These are phyloP conservation scores for Megastigmus dorsalis DNA, from an alignment of 2,888 invertebrate genomes.

Conservation along the genomic window DNA sequence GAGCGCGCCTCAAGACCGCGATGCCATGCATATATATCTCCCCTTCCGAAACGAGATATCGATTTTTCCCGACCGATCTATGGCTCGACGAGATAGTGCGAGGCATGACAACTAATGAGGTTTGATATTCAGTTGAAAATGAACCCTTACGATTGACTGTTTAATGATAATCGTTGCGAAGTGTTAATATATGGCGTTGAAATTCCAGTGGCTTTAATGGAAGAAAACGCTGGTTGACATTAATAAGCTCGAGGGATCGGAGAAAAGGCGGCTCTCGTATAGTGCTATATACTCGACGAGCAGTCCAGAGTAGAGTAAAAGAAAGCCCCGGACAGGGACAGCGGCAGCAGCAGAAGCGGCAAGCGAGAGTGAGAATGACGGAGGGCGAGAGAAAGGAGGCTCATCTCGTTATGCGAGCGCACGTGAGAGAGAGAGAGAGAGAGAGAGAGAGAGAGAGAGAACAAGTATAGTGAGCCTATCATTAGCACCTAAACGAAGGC, in stretches of 20 bases:
- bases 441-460: conserved; percentile 54
- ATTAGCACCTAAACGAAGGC: conserved; percentile 71
- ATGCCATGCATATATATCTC: too few relatives aligned
- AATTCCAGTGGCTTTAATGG: too few relatives aligned
- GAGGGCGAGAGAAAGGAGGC: conserved; percentile 54
- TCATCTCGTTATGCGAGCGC: conserved; percentile 67
- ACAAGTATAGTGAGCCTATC: conserved; percentile 67
- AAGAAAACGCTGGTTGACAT: conserved; percentile 1
- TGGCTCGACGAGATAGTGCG: too few relatives aligned
- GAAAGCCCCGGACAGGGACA: conserved; percentile 54
- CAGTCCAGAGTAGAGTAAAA: conserved; percentile 33
- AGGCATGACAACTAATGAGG: too few relatives aligned
- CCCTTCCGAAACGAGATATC: too few relatives aligned
- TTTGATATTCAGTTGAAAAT: too few relatives aligned
- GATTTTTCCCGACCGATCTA: too few relatives aligned
- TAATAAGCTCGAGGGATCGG: neutral
- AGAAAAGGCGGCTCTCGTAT: conserved; percentile 1
- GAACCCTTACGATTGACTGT: too few relatives aligned
- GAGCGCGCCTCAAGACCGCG: too few relatives aligned
- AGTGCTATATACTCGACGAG: conserved; percentile 4
- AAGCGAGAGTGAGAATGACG: conserved; percentile 55
- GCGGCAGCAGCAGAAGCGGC: conserved; percentile 7
- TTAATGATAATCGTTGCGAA: too few relatives aligned
- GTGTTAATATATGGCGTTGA: too few relatives aligned
- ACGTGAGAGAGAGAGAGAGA: conserved; percentile 58